Conservation (phyloP, 2,888 invertebrate genomes). For the Dioctria linearis region DNA sequence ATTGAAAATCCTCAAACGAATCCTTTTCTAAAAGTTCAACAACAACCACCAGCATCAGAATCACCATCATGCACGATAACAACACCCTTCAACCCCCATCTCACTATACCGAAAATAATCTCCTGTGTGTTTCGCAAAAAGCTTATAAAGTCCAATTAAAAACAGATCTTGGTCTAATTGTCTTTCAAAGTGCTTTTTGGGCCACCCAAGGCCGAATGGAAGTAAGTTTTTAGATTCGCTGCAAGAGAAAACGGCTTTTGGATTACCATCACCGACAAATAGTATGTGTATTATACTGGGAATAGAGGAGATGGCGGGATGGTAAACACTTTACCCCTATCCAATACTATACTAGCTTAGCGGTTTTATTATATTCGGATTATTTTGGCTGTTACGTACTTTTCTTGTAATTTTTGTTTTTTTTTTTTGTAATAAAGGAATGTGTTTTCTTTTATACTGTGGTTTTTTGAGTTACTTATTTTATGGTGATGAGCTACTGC, state of each 20-base stretch:
- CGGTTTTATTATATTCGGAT: slow-evolving; percentile 41
- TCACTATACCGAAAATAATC: slow-evolving; percentile 30
- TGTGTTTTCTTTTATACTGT: too few relatives aligned
- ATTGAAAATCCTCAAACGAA: slow-evolving; percentile 57
- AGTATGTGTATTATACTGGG: too few relatives aligned
- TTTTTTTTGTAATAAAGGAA: too few relatives aligned
- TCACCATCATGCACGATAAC: not conserved
- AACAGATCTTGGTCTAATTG: slow-evolving; percentile 58
- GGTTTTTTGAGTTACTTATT: too few relatives aligned
- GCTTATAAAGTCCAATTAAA: slow-evolving; percentile 58
- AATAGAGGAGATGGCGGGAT: too few relatives aligned
- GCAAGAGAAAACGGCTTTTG: slow-evolving; percentile 23
- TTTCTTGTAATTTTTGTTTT: not conserved
- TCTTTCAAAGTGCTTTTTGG: slow-evolving; percentile 53
- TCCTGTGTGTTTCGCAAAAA: slow-evolving; percentile 55
- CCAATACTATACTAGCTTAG: slow-evolving; percentile 26
- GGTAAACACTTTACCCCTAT: not conserved
- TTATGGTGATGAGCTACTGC: too few relatives aligned
- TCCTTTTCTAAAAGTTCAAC: slow-evolving; percentile 51
- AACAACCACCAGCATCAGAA: not conserved
- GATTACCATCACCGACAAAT: slow-evolving; percentile 12
- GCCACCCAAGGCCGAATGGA: slow-evolving; percentile 30
- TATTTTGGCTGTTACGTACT: slow-evolving; percentile 8
- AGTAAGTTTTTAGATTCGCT: slow-evolving; percentile 27
- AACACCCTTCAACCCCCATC: not conserved